Evolutionary conservation across 1,140 invertebrate species (phyloP).

Genomic region (Dinothrombium tinctorium): DNA sequence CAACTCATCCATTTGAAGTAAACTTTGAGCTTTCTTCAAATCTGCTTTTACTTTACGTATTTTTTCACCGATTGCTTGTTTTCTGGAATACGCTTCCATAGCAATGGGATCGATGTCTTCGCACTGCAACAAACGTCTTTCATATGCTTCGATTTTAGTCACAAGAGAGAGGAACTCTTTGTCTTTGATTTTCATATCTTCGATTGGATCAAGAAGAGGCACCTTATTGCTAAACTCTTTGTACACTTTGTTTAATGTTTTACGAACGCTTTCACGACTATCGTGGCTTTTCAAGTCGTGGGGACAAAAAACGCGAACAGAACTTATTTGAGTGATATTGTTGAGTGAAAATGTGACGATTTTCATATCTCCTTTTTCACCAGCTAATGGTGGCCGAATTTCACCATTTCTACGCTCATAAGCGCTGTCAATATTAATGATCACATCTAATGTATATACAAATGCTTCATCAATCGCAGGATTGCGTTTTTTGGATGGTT

Average conservation of each 20-base stretch:
- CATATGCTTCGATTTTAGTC: conserved; percentile 52
- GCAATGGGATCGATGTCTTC: conserved; percentile 48
- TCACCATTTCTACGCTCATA: conserved; percentile 18
- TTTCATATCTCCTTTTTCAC: conserved; percentile 45
- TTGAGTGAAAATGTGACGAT: conserved; percentile 58
- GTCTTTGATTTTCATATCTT: conserved; percentile 87
- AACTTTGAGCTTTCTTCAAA: conserved; percentile 63
- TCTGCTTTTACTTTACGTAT: conserved; percentile 39
- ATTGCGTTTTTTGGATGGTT: conserved; percentile 35
- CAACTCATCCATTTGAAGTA: conserved; percentile 89
- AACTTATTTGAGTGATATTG: conserved; percentile 63
- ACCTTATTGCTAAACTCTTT: conserved; percentile 61
- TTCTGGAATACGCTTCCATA: conserved; percentile 44
- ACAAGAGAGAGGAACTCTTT: conserved; percentile 26
- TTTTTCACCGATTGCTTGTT: conserved; percentile 31
- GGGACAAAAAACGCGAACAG: conserved; percentile 67
- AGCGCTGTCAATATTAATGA: conserved; percentile 45
- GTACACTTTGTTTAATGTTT: conserved; percentile 69
- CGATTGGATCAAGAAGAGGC: conserved; percentile 72
- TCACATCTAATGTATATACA: conserved; percentile 48
- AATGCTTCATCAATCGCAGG: conserved; percentile 18
- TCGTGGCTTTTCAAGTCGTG: conserved; percentile 62
- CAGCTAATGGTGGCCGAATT: conserved; percentile 18
- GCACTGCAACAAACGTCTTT: conserved; percentile 57
- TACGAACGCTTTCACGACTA: conserved; percentile 53